Conservation (phyloP, 2,797 vertebrate genomes). For the Rhabdomys pumilio region DNA sequence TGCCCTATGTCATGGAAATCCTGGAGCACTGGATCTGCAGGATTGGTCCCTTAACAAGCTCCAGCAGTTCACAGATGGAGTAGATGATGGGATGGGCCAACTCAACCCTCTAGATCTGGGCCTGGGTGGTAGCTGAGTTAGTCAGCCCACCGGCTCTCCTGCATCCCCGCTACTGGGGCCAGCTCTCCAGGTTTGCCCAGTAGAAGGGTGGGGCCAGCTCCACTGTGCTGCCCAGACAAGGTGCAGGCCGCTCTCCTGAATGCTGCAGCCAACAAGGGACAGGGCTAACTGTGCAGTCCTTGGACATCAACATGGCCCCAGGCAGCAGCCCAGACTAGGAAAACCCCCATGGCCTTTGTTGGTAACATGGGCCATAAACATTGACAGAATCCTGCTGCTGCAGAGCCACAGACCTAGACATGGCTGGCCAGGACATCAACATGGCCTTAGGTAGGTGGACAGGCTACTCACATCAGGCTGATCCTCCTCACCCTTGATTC, state of each 20-base stretch:
- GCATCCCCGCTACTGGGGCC: not conserved
- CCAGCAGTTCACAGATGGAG: not conserved
- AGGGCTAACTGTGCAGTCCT: not conserved
- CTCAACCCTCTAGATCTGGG: not conserved
- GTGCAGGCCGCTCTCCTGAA: not conserved
- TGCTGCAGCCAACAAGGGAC: not conserved
- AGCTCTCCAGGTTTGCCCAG: not conserved
- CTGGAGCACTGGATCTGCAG: not conserved
- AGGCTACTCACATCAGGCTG: not conserved
- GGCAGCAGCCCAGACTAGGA: not conserved
- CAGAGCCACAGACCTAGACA: not conserved
- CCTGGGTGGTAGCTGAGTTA: not conserved
- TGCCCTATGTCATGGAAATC: not conserved
- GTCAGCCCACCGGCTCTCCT: not conserved
- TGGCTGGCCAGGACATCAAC: not conserved
- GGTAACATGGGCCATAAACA: not conserved
- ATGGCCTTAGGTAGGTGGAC: not conserved
- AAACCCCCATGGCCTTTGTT: not conserved
- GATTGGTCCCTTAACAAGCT: not conserved
- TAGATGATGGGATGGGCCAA: not conserved
- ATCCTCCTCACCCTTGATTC: not conserved
- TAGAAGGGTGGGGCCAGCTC: not conserved
- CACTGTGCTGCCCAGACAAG: not conserved
- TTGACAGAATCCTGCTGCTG: not conserved
- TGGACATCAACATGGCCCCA: not conserved